phyloP scores from a whole-genome alignment of 2,797 vertebrate species.

The Xyrichtys novacula region DNA sequence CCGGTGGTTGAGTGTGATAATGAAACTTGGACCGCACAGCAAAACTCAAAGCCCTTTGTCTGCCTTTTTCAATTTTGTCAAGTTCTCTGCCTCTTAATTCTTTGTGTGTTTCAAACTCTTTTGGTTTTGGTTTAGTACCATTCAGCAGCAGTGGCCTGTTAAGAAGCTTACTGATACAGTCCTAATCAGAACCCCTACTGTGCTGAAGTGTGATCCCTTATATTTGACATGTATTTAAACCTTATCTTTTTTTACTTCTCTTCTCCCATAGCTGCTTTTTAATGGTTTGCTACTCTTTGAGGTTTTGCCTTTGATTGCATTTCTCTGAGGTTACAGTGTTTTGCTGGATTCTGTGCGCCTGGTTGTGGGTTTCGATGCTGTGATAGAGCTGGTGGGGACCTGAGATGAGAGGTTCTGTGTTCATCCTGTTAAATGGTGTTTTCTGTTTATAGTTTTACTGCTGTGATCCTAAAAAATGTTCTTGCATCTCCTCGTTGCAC shows the following conservation, averaged over 20 bases:
- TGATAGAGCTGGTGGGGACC: conserved; percentile 10
- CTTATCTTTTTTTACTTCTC: not conserved
- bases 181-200: not conserved
- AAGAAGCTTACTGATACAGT: not conserved
- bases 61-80: too few species aligned
- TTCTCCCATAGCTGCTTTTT: too few species aligned
- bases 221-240: conserved; percentile 2
- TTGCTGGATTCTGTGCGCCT: conserved; percentile 2
- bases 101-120: too few species aligned
- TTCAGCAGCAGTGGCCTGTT: too few species aligned
- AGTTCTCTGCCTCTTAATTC: too few species aligned
- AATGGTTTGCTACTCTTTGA: not conserved
- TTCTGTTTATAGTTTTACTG: not conserved
- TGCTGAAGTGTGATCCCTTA: conserved; percentile 3
- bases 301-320: not conserved
- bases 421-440: not conserved
- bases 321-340: conserved; percentile 6
- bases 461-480: not conserved
- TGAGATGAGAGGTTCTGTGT: not conserved
- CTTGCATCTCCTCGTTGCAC: not conserved
- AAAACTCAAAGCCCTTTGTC: too few species aligned
- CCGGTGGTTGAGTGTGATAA: too few species aligned
- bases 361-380: conserved; percentile 4
- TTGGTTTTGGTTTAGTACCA: too few species aligned
- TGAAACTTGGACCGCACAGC: too few species aligned